Base-by-base conservation (phyloP, 2,113 vertebrate genomes). In the Paratilapia polleni region DNA sequence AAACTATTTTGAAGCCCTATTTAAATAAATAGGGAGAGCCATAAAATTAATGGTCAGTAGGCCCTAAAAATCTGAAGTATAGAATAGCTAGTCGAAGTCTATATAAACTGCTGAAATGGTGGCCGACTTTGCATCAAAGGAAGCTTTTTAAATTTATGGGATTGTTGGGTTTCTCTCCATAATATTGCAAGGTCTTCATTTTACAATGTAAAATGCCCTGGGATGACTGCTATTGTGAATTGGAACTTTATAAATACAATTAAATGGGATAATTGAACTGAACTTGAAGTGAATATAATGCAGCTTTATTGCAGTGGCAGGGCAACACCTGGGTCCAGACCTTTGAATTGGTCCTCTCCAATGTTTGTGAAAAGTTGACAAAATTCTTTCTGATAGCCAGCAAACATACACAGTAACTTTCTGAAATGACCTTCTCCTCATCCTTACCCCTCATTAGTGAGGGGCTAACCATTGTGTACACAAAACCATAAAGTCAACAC, bases 401-500 rank as follows among this genome's bases (percentile, higher is more conserved):
- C 8, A 47, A 47, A 6, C 61, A 52, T 6, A 52, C 47, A 47
- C 43, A 61, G 57, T 6, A 84, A 56, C 81, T 17, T 59, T 75
- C 12, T 75, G 19, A 60, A 75, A 10, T 15, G 38, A 56, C 87
- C 80, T 52, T 6, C 62, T 62, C 63, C 80, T 86, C 31, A 68
- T 85, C 80, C 17, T 77, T 68, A 86, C 79, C 85, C 76, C 76
- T 60, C 17, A 28, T 2, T 61, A 78, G 24, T 26, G 74, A 78
- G n/a, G 31, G 56, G 59, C 68, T 49, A 77, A 85, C 88, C 79
- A 85, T 49, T 61, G 85, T 82, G 70, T 85, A 81, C 80, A 87
- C 88, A 88, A 87, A 90, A 81, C 66, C 75, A 89, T 68, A 84
- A 87, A 88, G 91, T 92, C 84, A 90, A 93, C 91, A 90, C 61